Percentiles rank a stretch among this genome's conserved stretches.
phyloP scores from a whole-genome alignment of 1,140 invertebrate species.

The Cotesia vestalis region DNA sequence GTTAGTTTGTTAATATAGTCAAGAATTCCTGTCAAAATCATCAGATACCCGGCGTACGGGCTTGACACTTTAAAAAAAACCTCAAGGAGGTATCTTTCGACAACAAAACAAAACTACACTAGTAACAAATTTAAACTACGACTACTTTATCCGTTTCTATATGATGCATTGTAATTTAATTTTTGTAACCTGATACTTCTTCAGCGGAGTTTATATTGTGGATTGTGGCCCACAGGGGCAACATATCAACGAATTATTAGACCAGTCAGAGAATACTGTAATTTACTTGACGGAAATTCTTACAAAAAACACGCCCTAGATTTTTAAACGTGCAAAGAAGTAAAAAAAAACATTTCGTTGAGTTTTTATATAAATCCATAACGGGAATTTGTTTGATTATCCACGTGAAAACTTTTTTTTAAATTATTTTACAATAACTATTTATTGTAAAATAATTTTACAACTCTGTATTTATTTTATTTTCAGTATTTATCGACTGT shows the following conservation, averaged over 20 bases:
- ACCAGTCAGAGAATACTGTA: conserved; percentile 11
- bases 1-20: conserved; percentile 15
- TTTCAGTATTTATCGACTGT: no score
- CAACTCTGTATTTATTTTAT: no score
- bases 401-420: no score
- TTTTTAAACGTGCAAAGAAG: no score
- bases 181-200: conserved; percentile 54
- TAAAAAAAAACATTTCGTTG: no score
- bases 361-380: no score
- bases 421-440: no score
- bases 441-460: no score
- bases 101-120: not conserved
- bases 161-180: conserved; percentile 58
- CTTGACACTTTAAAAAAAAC: conserved; percentile 16
- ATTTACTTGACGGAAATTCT: conserved; percentile 16
- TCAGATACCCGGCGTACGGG: conserved; percentile 42
- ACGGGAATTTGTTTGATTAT: no score
- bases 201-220: not conserved
- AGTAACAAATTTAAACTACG: no score
- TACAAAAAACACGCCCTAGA: conserved; percentile 3
- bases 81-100: conserved; percentile 10
- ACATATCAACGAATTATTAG: conserved; percentile 42
- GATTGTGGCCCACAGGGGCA: conserved; percentile 15
- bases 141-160: conserved; percentile 2
- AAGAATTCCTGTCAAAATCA: conserved; percentile 48